Evolutionary conservation across 2,888 invertebrate species (phyloP), one percentile per base, ranked within the genome.

Genomic region (Oscheius sp.): DNA sequence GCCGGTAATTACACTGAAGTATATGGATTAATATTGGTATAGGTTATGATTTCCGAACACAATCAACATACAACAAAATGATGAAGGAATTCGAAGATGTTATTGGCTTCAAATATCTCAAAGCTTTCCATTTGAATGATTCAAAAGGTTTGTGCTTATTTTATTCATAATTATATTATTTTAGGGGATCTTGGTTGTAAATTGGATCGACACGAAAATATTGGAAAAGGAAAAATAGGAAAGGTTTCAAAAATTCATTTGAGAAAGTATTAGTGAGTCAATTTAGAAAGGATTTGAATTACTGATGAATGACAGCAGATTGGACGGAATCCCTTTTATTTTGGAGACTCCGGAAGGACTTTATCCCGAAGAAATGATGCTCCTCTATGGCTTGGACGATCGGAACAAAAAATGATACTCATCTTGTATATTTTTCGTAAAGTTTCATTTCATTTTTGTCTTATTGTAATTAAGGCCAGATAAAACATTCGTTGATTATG

Each of bases 61-160:
- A 87, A 59, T 78, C 86, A 29, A 89, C 89, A 0, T 90, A 89
- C 75, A 80, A 89, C 9, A 69, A 83, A 41, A 88, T 89, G 76
- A 88, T 90, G 86, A 56, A 68, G 35, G 88, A 89, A 68, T 90
- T 91, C 85, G 89, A 89, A 7, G 74, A 79, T 12, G 85, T 87
- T 43, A 83, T 91, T 76, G 90, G 90, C 1, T 86, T 90, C 61
- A 75, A 89, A 45, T 90, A 89, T 75, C 85, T 91, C 52, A 90
- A 89, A 74, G 91, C 89, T 1, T 68, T 91, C 21, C 91, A 91
- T 81, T 78, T 91, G 16, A 91, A 91, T 85, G 91, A 91, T 81
- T 90, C 90, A 2, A 89, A 89, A 85, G 90, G 90, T 90, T 79
- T 74, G 79, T 72, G 16, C 49, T 45, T 21, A 1, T 29, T 23